Conservation (phyloP, 1,140 invertebrate species). For the Panagrolaimus sp. region DNA sequence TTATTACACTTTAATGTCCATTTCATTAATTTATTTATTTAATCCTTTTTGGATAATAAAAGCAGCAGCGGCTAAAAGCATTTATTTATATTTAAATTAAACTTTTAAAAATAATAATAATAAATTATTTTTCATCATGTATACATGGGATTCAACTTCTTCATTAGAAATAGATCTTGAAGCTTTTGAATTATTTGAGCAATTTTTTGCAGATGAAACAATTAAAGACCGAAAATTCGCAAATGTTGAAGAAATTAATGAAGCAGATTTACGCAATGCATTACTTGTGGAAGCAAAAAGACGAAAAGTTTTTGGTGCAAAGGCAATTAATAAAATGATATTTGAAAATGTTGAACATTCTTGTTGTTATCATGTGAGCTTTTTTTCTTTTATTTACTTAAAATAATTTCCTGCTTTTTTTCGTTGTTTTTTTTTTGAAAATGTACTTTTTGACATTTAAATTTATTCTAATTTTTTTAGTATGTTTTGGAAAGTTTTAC, state of each 20-base stretch:
- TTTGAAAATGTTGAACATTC: conserved; percentile 48
- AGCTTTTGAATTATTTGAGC: not conserved
- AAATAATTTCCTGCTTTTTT: not conserved
- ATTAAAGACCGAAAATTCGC: conserved; percentile 29
- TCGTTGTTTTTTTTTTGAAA: conserved; percentile 14
- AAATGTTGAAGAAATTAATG: conserved; percentile 41
- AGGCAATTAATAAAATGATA: conserved; percentile 52
- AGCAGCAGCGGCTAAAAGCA: too few species aligned
- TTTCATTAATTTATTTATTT: too few species aligned
- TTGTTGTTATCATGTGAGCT: conserved; percentile 46
- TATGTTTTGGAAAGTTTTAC: conserved; percentile 57
- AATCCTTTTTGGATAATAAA: too few species aligned
- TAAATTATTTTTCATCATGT: too few species aligned
- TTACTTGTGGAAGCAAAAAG: conserved; percentile 51
- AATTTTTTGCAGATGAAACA: conserved; percentile 11
- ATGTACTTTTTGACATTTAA: not conserved
- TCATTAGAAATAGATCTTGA: too few species aligned
- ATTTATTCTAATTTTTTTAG: conserved; percentile 25
- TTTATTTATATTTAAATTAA: too few species aligned
- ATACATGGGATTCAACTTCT: too few species aligned
- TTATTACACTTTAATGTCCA: too few species aligned
- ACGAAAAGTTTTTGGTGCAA: conserved; percentile 49
- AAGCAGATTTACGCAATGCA: conserved; percentile 50
- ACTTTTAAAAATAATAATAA: too few species aligned
- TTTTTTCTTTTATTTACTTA: conserved; percentile 21